Evolutionary conservation across 2,797 vertebrate genomes (phyloP).

Genomic region (Pyrocephalus nanus): DNA sequence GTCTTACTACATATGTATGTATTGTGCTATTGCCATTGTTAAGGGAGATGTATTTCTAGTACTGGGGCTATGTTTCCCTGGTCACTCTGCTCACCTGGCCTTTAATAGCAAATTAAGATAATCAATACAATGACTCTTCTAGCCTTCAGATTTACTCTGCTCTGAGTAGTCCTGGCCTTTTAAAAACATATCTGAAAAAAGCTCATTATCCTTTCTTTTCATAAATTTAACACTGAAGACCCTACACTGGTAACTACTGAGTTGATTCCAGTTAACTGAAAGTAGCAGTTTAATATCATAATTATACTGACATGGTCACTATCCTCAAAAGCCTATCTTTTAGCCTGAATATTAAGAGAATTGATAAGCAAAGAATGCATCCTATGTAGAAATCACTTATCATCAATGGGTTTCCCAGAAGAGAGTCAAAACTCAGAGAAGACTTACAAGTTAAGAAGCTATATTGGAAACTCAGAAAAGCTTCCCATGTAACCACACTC

Average conservation of each 20-base stretch:
- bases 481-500: neutral
- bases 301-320: neutral
- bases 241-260: neutral
- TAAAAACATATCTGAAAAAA: neutral
- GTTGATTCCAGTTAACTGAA: neutral
- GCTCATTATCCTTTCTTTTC: neutral
- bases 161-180: neutral
- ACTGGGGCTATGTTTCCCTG: neutral
- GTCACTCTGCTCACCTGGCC: neutral
- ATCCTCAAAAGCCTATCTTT: neutral
- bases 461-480: neutral
- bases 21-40: neutral
- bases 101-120: neutral
- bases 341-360: neutral
- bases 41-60: neutral
- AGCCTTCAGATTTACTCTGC: neutral
- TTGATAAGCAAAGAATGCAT: neutral
- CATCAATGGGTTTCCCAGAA: neutral
- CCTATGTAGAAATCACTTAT: neutral
- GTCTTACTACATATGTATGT: neutral
- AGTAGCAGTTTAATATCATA: neutral
- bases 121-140: neutral
- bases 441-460: neutral
- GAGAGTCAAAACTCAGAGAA: neutral
- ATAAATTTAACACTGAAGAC: neutral